Evolutionary conservation across 1,140 invertebrate genomes (phyloP).

Genomic region (Delia radicum): DNA sequence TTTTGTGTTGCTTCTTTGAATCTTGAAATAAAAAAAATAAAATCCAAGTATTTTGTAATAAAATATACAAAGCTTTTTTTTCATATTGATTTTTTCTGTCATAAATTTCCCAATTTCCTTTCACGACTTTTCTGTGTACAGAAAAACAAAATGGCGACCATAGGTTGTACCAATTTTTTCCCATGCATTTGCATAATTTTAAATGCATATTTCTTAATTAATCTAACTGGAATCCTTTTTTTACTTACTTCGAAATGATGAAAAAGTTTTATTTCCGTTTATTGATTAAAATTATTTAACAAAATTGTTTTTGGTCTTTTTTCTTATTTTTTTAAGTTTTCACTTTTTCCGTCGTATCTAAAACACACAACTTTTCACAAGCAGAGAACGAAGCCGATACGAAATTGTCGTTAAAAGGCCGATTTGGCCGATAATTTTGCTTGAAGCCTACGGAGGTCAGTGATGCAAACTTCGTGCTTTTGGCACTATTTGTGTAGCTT

Average conservation of each 20-base stretch:
- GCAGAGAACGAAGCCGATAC: too few relatives aligned
- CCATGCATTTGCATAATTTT: neutral
- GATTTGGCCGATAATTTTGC: neutral
- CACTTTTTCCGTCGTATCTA: neutral
- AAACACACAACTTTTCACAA: neutral
- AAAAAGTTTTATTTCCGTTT: neutral
- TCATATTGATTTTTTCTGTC: slow-evolving; percentile 4
- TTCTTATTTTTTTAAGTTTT: neutral
- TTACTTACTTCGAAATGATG: neutral
- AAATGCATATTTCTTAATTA: neutral
- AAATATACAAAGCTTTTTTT: neutral
- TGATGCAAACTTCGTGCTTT: too few relatives aligned
- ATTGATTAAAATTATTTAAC: neutral
- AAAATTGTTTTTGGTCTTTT: neutral
- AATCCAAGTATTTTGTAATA: slow-evolving; percentile 1
- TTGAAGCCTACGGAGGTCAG: too few relatives aligned
- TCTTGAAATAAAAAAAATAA: neutral
- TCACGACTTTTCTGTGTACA: too few relatives aligned
- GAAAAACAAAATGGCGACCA: slow-evolving; percentile 26
- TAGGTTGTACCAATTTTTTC: neutral
- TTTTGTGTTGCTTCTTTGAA: neutral
- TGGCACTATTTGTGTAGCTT: too few relatives aligned
- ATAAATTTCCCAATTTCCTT: neutral
- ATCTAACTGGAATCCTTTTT: neutral
- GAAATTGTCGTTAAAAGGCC: neutral